Base-by-base conservation (phyloP, 30 jellyfish, hydroid and myxozoan genomes). In the Haliclystus octoradiatus region DNA sequence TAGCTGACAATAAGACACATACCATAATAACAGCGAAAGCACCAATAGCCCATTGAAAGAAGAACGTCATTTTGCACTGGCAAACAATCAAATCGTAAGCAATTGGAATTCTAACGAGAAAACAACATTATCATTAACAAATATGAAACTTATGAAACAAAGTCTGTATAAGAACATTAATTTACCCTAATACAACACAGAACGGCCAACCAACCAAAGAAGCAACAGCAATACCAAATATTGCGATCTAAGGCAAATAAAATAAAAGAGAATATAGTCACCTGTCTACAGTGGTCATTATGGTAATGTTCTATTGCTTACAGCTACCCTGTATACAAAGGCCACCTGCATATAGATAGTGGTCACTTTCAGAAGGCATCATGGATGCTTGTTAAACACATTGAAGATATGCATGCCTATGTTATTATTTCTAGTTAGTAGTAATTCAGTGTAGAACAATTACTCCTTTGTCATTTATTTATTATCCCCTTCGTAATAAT, bases 171-270 rank as follows among this genome's bases (percentile, higher is more conserved):
- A 49, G 15, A 49, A 14, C 22, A 49, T 14, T 49, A 3, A 24
- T 82, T 28, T 76, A 89, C 98, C 98, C 98, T 65, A 89, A 63
- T 13, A 65, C 77, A 26, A 85, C 98, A 65, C 89, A 82, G 71
- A 89, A 89, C 26, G 98, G 98, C 98, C 98, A 89, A 15, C 98
- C 98, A 63, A 89, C 85, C 71, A 89, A 68, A 0, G 95, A 60
- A 3, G 94, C 98, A 24, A 89, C 73, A 28, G 95, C 98, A 30
- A 89, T 75, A 15, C 98, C 98, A 75, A 89, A 89, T 7, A 89
- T 82, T 23, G 97, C 97, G 25, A 88, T 76, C 97, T 88, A 49
- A 28, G 26, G 66, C 29, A 7, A 52, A 68, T 61, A 40, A 23
- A 52, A 52, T 23, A 52, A 52, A 52, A 23, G 27, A 29, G 2